phyloP scores from a whole-genome alignment of 1,140 invertebrate genomes.

The Drosophila cardini region DNA sequence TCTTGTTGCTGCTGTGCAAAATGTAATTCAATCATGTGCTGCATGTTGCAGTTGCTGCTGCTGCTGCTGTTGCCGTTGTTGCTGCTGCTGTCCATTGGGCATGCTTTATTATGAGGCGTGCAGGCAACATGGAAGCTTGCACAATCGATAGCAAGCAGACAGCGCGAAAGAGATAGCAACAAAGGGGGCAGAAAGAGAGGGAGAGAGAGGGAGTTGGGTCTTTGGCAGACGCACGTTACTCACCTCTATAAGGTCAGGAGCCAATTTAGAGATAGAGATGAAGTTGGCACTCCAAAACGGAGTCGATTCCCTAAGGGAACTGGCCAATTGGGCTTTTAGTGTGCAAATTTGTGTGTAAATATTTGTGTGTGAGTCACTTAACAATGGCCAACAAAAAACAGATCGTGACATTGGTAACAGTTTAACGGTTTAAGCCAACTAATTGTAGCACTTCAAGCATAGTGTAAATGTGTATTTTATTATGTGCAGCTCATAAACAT shows the following conservation, averaged over 20 bases:
- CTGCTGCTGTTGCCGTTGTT: conserved; percentile 18
- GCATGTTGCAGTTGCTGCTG: conserved; percentile 40
- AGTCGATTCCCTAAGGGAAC: conserved; percentile 20
- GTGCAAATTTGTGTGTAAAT: conserved; percentile 40
- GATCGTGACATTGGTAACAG: conserved; percentile 31
- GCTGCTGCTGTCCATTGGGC: conserved; percentile 33
- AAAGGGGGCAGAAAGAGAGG: neutral
- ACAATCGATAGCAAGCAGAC: conserved; percentile 53
- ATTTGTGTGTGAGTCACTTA: conserved; percentile 31
- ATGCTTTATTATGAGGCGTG: conserved; percentile 62
- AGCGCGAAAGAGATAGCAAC: neutral
- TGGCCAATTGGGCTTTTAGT: conserved; percentile 24
- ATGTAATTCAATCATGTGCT: conserved; percentile 81
- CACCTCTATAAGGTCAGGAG: conserved; percentile 75
- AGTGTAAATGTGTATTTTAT: conserved; percentile 16
- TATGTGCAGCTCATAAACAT: conserved; percentile 20
- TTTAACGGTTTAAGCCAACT: conserved; percentile 8
- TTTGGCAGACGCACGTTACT: conserved; percentile 72
- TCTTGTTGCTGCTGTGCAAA: conserved; percentile 60
- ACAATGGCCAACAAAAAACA: conserved; percentile 3
- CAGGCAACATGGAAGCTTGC: conserved; percentile 60
- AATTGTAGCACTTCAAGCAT: conserved; percentile 24
- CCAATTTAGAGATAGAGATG: conserved; percentile 50
- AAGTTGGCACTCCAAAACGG: conserved; percentile 2
- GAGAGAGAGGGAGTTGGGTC: neutral